Base-by-base conservation (phyloP, 2,888 invertebrate genomes). In the Philaethria dido region DNA sequence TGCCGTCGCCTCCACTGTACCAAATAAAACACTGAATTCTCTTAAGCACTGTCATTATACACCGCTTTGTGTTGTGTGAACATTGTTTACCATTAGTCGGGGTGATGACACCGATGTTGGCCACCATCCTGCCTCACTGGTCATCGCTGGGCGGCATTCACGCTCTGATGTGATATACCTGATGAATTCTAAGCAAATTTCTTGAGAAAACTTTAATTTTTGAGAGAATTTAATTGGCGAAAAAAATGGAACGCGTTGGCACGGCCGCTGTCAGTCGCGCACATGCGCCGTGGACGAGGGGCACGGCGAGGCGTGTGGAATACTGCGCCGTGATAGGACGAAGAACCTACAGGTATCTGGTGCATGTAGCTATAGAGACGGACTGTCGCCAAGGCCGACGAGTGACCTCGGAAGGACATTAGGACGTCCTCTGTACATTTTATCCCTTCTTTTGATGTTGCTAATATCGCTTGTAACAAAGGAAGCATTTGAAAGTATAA, bases 1-100 rank as follows among this genome's bases (percentile, higher is more conserved):
- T 82, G 97, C 97, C 79, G 97, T 96, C 79, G 97, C 96, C 93
- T 98, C 98, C 87, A 95, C 94, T 87, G 95, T 92, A 88, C 94
- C 74, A 78, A 72, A 78, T 64, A 73, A 72, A 68, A 68, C 74
- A 62, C 54, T 64, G 68, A 67, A 68, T 65, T 48, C 73, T 47
- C 45, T 61, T 47, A 70, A 69, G 69, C 62, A 64, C 47, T 64
- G n/a, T 2, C 22, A 25, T 25, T n/a, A 54, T 42, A 72, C 70
- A 66, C 64, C 33, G 64, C 50, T 64, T 68, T 65, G 60, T 62
- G n/a, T 64, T 65, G 62, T 64, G 44, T 42, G 73, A 73, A 69
- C 68, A 64, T 78, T 83, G 80, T 86, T 86, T 89, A 92, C 92
- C 92, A 90, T 90, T 92, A 71, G 82, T 73, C 62, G 90, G 80